Evolutionary conservation across 2,797 vertebrate genomes (phyloP).

Genomic region (Coracias cyanogaster): DNA sequence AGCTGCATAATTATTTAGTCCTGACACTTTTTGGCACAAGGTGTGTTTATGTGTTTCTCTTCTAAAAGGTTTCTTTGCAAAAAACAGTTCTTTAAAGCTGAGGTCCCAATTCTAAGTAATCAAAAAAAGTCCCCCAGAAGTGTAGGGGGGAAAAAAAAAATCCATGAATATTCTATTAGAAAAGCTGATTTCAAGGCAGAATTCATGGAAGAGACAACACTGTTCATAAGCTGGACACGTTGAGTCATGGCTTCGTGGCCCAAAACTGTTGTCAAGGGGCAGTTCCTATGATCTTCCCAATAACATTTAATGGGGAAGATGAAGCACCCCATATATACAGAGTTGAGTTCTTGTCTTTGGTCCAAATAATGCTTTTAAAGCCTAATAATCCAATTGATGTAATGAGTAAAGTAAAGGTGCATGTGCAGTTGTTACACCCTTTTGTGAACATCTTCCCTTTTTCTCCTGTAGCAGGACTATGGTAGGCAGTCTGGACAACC

Average conservation of each 20-base stretch:
- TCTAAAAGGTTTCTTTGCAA: neutral
- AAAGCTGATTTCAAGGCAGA: neutral
- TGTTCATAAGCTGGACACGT: neutral
- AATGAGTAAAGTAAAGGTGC: neutral
- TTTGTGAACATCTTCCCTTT: neutral
- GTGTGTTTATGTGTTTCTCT: neutral
- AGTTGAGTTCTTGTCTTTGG: neutral
- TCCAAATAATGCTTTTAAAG: neutral
- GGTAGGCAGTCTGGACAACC: neutral
- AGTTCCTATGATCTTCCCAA: accelerated
- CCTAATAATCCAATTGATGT: neutral
- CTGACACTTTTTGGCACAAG: neutral
- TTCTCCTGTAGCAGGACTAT: neutral
- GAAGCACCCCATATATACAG: neutral
- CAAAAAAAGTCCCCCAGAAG: neutral
- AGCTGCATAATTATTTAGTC: neutral
- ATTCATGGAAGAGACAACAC: neutral
- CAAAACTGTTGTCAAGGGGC: neutral
- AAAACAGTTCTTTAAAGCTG: neutral
- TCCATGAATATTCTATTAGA: neutral
- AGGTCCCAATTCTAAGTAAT: neutral
- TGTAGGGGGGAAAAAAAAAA: neutral
- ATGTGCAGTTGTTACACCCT: accelerated
- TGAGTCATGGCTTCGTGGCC: neutral
- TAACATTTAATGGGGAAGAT: neutral